A percentile compares a stretch with the other conserved stretches of the same genome.
phyloP scores from a whole-genome alignment of 1,140 invertebrate genomes.

The Drosophila tsacasi region DNA sequence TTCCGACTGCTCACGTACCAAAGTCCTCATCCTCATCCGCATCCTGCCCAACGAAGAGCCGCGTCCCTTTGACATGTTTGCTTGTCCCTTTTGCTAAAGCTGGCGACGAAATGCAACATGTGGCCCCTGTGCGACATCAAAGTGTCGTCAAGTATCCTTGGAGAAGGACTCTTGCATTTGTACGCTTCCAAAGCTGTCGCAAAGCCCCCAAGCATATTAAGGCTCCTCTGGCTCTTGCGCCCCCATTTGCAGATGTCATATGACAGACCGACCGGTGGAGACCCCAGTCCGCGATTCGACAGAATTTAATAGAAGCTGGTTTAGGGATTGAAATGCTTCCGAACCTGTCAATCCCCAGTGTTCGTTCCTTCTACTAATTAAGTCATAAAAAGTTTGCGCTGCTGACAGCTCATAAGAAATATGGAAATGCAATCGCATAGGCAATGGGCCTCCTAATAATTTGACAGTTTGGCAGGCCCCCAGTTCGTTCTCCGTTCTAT shows the following conservation, averaged over 20 bases:
- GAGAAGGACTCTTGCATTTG: slow-evolving; percentile 15
- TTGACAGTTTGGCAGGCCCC: slow-evolving; percentile 67
- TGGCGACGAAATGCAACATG: slow-evolving; percentile 65
- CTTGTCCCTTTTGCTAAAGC: slow-evolving; percentile 4
- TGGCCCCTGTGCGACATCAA: slow-evolving; percentile 63
- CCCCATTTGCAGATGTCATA: neutral
- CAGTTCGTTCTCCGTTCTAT: neutral
- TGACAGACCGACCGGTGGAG: neutral
- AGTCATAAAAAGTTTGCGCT: slow-evolving; percentile 69
- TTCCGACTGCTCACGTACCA: slow-evolving; percentile 1
- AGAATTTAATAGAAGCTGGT: neutral
- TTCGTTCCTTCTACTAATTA: slow-evolving; percentile 59
- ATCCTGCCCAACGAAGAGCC: neutral
- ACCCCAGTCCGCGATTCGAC: neutral
- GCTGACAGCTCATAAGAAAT: slow-evolving; percentile 74
- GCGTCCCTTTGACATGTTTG: slow-evolving; percentile 8
- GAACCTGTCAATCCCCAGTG: neutral
- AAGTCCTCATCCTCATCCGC: neutral
- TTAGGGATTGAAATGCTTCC: neutral
- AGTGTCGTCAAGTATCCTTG: slow-evolving; percentile 61
- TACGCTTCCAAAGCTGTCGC: slow-evolving; percentile 53
- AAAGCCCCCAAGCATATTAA: slow-evolving; percentile 78
- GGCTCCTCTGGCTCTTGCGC: slow-evolving; percentile 12
- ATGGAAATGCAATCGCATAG: slow-evolving; percentile 56
- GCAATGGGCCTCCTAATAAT: slow-evolving; percentile 66